phyloP scores from a whole-genome alignment of 2,797 vertebrate genomes.

The Lophotriccus pileatus region DNA sequence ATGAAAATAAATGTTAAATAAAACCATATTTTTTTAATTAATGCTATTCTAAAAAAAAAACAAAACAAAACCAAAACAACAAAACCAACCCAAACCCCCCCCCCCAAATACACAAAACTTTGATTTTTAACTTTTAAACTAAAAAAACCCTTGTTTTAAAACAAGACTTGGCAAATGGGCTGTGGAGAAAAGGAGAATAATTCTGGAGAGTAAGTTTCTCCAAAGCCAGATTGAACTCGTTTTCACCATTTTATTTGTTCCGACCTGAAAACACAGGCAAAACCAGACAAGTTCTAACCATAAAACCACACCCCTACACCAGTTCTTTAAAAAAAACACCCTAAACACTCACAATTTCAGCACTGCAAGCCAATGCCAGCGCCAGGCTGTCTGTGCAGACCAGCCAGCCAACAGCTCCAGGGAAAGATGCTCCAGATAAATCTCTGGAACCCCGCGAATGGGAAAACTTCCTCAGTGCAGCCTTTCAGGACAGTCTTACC shows the following conservation, averaged over 20 bases:
- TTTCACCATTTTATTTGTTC: constrained; percentile 35
- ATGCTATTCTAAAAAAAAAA: background rate
- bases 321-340: background rate
- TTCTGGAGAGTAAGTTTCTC: background rate
- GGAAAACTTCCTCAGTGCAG: background rate
- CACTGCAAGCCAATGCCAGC: background rate
- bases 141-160: background rate
- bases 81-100: accelerated
- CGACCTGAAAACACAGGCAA: constrained; percentile 42
- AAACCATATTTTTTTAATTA: too few species aligned
- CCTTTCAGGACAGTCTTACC: background rate
- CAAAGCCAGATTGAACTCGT: background rate
- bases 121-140: background rate
- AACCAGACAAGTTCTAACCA: constrained; percentile 35
- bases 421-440: constrained; percentile 9
- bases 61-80: too few species aligned
- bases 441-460: background rate
- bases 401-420: background rate
- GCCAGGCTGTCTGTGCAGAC: constrained; percentile 14
- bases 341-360: background rate
- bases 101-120: background rate
- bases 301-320: constrained; percentile 51
- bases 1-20: background rate
- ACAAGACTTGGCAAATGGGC: background rate
- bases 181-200: background rate